phyloP scores from a whole-genome alignment of 2,113 vertebrate species.

The Limanda limanda region DNA sequence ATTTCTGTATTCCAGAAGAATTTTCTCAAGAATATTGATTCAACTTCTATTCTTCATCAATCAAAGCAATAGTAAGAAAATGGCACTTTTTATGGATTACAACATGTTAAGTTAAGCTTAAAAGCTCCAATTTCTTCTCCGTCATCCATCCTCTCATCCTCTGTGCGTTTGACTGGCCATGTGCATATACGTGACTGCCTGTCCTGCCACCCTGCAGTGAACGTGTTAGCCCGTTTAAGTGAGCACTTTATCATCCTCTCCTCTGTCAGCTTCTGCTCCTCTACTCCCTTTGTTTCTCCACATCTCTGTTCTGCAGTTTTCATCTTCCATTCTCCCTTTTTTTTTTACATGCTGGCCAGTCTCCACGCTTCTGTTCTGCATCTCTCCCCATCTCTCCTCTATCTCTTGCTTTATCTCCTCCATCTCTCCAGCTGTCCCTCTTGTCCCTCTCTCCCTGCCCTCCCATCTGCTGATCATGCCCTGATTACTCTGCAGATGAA shows the following conservation, averaged over 20 bases:
- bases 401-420: conserved; percentile 63
- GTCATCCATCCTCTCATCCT: conserved; percentile 27
- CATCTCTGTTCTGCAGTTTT: conserved; percentile 36
- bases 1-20: neutral
- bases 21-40: neutral
- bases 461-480: conserved; percentile 78
- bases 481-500: conserved; percentile 66
- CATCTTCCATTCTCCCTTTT: conserved; percentile 44
- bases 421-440: conserved; percentile 70
- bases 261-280: conserved; percentile 50
- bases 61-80: conserved; percentile 6
- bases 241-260: conserved; percentile 64
- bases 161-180: conserved; percentile 47
- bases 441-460: conserved; percentile 64
- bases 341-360: conserved; percentile 42
- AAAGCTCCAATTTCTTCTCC: neutral
- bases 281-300: conserved; percentile 44
- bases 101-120: conserved; percentile 10
- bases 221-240: conserved; percentile 44
- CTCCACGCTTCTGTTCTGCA: conserved; percentile 59
- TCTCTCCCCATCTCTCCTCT: conserved; percentile 27
- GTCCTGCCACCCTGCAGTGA: conserved; percentile 39
- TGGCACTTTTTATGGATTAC: neutral
- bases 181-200: conserved; percentile 39
- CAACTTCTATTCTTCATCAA: neutral